Evolutionary conservation across 2,797 vertebrate genomes (phyloP).

Genomic region (Lagodon rhomboides): DNA sequence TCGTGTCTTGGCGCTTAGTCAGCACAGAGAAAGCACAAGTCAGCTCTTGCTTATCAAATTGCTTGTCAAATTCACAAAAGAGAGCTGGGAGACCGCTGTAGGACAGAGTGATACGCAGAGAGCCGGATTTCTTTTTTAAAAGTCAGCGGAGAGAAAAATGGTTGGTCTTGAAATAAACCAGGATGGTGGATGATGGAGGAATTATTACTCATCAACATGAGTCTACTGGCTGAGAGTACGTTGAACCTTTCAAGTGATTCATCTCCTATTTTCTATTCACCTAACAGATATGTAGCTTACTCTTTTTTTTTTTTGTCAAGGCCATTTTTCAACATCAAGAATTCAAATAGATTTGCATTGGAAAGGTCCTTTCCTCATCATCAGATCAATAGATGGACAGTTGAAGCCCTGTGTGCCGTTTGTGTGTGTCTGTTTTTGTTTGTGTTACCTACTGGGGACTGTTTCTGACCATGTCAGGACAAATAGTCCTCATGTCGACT

Average conservation of each 20-base stretch:
- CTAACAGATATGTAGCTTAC: constrained; percentile 1
- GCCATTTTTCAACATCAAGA: constrained; percentile 3
- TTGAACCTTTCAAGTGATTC: constrained; percentile 26
- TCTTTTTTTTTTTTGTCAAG: not conserved
- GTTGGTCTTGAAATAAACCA: constrained; percentile 43
- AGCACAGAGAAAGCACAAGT: constrained; percentile 67
- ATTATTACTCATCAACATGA: constrained; percentile 35
- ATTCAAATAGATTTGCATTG: not conserved
- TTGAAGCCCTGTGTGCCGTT: constrained; percentile 16
- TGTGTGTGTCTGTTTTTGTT: constrained; percentile 22
- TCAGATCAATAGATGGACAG: not conserved
- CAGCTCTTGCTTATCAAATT: constrained; percentile 73
- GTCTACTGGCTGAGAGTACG: constrained; percentile 5
- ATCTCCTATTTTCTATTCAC: not conserved
- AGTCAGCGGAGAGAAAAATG: constrained; percentile 43
- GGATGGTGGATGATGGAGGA: constrained; percentile 35
- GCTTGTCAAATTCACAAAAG: constrained; percentile 73
- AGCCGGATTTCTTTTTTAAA: constrained; percentile 38
- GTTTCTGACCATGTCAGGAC: too few species aligned
- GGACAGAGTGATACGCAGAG: constrained; percentile 47
- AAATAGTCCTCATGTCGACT: too few species aligned
- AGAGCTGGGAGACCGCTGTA: constrained; percentile 55
- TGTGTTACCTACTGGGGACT: too few species aligned
- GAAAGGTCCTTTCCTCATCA: constrained; percentile 3
- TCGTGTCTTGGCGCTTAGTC: constrained; percentile 65